phyloP scores from a whole-genome alignment of 2,888 invertebrate genomes.

The Panorpa germanica region DNA sequence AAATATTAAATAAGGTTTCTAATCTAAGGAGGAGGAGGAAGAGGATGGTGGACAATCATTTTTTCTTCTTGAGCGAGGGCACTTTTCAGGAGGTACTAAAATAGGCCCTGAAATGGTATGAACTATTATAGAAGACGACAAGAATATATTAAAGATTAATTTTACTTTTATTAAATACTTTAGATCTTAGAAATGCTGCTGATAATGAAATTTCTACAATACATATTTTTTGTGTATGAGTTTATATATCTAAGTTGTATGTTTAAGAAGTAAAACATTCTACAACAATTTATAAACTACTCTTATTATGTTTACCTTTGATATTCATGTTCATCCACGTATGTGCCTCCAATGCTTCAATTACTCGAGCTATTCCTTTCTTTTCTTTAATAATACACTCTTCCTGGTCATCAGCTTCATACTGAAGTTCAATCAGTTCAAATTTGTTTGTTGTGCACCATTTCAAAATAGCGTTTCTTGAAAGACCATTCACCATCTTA shows the following conservation, averaged over 20 bases:
- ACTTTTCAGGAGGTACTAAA: no score
- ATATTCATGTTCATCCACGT: constrained; percentile 49
- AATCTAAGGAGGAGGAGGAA: no score
- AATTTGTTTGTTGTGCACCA: constrained; percentile 50
- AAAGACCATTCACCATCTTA: constrained; percentile 19
- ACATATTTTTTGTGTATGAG: constrained; percentile 10
- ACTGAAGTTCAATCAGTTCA: constrained; percentile 50
- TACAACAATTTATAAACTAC: constrained; percentile 8
- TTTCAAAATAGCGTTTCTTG: constrained; percentile 25
- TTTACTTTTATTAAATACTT: no score
- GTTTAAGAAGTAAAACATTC: constrained; percentile 1
- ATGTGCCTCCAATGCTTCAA: constrained; percentile 51
- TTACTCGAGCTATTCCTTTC: constrained; percentile 41
- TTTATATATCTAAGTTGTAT: neutral
- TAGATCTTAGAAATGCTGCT: no score
- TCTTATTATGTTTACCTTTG: constrained; percentile 27
- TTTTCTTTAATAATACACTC: constrained; percentile 36
- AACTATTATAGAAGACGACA: no score
- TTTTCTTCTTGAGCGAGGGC: no score
- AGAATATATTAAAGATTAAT: no score
- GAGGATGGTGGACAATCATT: no score
- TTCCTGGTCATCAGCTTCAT: constrained; percentile 20
- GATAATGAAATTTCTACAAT: no score
- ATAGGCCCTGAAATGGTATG: no score
- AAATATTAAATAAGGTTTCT: no score